Percentiles rank a stretch among this genome's conserved stretches.
phyloP scores from a whole-genome alignment of 2,113 vertebrate genomes.

The Serilophus lunatus region DNA sequence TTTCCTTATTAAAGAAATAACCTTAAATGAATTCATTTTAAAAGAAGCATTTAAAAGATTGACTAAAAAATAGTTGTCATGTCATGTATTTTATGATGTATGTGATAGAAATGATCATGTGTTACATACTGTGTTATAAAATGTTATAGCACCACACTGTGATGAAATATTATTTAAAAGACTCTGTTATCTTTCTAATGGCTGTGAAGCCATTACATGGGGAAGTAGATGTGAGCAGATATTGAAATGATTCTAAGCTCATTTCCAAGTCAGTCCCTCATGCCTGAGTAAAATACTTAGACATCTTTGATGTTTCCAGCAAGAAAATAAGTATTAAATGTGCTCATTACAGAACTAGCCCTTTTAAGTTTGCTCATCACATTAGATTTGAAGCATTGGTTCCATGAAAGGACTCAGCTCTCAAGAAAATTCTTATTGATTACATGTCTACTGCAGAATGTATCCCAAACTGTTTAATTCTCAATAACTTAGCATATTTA shows the following conservation, averaged over 20 bases:
- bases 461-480: background rate
- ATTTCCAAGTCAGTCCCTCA: background rate
- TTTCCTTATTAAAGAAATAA: background rate
- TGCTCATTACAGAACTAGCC: background rate
- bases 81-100: background rate
- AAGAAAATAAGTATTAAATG: background rate
- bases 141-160: background rate
- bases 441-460: background rate
- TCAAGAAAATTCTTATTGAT: background rate
- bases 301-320: background rate
- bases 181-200: background rate
- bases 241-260: background rate
- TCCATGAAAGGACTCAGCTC: background rate
- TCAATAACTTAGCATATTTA: background rate
- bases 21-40: background rate
- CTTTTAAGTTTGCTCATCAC: background rate
- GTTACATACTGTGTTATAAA: background rate
- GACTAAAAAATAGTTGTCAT: too few relatives aligned
- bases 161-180: background rate
- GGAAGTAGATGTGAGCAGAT: background rate
- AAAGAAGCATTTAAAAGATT: background rate
- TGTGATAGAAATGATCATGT: background rate
- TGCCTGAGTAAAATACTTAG: background rate
- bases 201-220: background rate
- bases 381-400: background rate